Conservation (phyloP, 2,113 vertebrate species). For the Megatriorchis doriae region DNA sequence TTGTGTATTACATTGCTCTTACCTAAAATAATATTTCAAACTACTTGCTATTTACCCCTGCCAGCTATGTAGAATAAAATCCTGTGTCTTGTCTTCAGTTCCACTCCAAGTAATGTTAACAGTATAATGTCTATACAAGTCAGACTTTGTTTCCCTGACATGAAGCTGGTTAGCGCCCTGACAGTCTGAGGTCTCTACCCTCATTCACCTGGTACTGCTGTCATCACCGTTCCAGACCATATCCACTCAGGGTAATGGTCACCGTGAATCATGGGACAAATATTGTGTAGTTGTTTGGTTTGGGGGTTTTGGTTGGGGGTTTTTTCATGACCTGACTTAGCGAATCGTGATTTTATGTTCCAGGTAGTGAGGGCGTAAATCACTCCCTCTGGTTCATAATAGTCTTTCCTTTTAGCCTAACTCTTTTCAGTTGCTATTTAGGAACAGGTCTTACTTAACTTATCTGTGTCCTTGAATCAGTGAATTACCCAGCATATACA, state of each 20-base stretch:
- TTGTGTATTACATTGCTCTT: neutral
- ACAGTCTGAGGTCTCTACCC: neutral
- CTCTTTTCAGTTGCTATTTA: neutral
- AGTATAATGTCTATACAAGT: neutral
- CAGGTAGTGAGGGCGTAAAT: neutral
- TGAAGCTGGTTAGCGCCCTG: neutral
- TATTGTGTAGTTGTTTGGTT: neutral
- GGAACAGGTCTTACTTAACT: neutral
- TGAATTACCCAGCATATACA: neutral
- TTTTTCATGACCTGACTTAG: neutral
- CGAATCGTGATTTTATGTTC: neutral
- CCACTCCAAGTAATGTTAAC: neutral
- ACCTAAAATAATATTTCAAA: neutral
- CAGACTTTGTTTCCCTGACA: neutral
- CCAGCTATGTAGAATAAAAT: neutral
- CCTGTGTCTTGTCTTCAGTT: neutral
- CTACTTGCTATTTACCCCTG: neutral
- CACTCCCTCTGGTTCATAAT: neutral
- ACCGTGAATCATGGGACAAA: neutral
- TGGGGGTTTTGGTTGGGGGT: too few relatives aligned
- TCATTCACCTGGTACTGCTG: neutral
- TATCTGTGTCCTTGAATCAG: neutral
- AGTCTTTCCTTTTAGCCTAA: neutral
- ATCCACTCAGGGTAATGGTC: accelerated
- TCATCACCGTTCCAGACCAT: neutral